These are phyloP conservation scores for Scolanthus callimorphus DNA, from an alignment of 92 coral and sea anemone genomes.

Conservation along the genomic window DNA sequence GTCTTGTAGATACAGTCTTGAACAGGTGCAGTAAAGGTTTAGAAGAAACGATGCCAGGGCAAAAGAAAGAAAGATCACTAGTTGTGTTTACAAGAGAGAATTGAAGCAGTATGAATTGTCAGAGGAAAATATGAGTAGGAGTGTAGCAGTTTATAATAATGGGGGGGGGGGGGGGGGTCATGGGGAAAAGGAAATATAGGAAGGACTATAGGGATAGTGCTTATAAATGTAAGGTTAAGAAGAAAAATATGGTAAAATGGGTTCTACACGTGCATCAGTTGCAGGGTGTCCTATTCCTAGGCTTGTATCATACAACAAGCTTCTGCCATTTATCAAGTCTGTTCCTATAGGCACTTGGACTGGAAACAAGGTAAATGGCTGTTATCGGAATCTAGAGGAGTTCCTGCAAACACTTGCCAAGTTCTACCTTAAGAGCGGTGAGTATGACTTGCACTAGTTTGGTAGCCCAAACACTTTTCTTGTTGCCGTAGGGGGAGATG, in stretches of 20 bases:
- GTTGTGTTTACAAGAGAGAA: constrained; percentile 5
- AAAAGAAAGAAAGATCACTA: no score
- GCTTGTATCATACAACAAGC: constrained; percentile 36
- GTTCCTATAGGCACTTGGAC: constrained; percentile 43
- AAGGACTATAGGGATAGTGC: constrained; percentile 21
- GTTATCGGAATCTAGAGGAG: no score
- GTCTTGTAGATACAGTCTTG: no score
- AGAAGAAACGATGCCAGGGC: no score
- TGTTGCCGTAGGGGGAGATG: no score
- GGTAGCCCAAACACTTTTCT: no score
- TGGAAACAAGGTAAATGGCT: constrained; percentile 38
- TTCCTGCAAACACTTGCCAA: no score
- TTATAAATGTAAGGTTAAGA: constrained; percentile 4
- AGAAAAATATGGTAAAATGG: no score
- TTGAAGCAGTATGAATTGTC: constrained; percentile 25
- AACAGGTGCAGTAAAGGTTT: no score
- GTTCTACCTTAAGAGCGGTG: no score
- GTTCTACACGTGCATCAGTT: constrained; percentile 23
- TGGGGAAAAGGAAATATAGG: constrained; percentile 23
- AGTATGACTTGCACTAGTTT: no score
- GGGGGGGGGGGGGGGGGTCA: constrained; percentile 57
- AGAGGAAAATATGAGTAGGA: constrained; percentile 44
- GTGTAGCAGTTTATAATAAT: constrained; percentile 48
- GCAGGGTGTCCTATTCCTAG: constrained; percentile 28
- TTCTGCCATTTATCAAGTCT: constrained; percentile 37